Conservation (phyloP, 37 sponge, comb jelly and placozoan genomes). For the Corticium candelabrum region DNA sequence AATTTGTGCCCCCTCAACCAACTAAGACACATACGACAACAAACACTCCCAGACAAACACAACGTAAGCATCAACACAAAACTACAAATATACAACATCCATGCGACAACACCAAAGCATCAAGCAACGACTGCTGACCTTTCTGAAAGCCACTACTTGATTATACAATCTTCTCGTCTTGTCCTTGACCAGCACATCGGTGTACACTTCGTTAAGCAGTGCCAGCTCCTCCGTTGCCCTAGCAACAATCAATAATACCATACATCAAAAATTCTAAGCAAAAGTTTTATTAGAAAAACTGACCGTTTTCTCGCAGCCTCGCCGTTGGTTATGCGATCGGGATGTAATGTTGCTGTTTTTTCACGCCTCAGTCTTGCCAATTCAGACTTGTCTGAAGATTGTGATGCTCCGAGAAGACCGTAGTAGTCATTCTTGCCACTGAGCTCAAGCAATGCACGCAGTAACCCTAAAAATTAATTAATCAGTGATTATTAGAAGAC, state of each 20-base stretch:
- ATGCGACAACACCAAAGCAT: too few relatives aligned
- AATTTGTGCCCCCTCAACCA: too few relatives aligned
- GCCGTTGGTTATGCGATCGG: constrained; percentile 60
- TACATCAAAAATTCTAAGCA: not conserved
- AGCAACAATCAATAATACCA: not conserved
- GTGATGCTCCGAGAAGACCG: constrained; percentile 43
- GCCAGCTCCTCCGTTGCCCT: constrained; percentile 55
- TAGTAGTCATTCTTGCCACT: constrained; percentile 67
- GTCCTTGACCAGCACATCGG: constrained; percentile 55
- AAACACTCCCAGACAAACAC: too few relatives aligned
- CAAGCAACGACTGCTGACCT: too few relatives aligned
- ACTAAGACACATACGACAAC: too few relatives aligned
- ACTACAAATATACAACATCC: too few relatives aligned
- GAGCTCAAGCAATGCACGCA: not conserved
- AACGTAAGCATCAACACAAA: too few relatives aligned
- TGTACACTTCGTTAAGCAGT: constrained; percentile 62
- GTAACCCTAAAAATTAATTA: not conserved
- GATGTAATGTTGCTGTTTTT: constrained; percentile 55
- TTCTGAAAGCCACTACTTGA: constrained; percentile 61
- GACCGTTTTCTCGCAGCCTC: constrained; percentile 21
- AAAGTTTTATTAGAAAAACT: not conserved
- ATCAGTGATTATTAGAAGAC: not conserved
- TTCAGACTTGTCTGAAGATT: constrained; percentile 35
- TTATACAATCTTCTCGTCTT: constrained; percentile 48
- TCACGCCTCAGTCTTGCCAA: constrained; percentile 53